Base-by-base conservation (phyloP, 2,113 vertebrate genomes). In the Archilochus colubris region DNA sequence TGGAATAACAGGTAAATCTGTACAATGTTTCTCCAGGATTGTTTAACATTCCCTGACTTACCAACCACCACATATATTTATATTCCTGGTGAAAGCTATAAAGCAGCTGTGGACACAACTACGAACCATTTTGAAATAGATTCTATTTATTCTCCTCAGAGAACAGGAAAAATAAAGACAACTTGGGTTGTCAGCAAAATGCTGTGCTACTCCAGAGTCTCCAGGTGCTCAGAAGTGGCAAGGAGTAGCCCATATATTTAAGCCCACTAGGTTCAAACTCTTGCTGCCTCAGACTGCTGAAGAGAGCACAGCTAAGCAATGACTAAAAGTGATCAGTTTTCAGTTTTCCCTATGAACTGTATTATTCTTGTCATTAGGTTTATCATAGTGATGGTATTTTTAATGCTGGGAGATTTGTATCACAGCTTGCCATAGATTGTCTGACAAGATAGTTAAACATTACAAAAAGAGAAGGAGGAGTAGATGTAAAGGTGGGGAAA, bases 91-190 rank as follows among this genome's bases (percentile, higher is more conserved):
- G 28, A 88, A 82, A 46, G 12, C 24, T 20, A 46, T 50, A 24
- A 58, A 51, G 8, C 36, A 74, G 33, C 3, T n/a, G 30, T 31
- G 14, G 22, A 16, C 15, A 89, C 4, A 68, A 80, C 51, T 4
- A 62, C 1, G 2, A 51, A 54, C 19, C 38, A 12, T 7, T 1
- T 44, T 1, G 17, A 15, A 5, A 31, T 13, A 36, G 5, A 21
- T 79, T 72, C 22, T 55, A 28, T 6, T 24, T 31, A 7, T 69
- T 91, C 59, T 80, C n/a, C 40, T 67, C 14, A 40, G 36, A 38
- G 30, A 62, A 53, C 2, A 38, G 22, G 12, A 48, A 57, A 67
- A 63, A 2, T 14, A 19, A 88, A 55, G 50, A 44, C 5, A 76
- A 15, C 44, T 43, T 80, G 67, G 3, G 16, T n/a, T 55, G 25